Conservation (phyloP, 2,113 vertebrate genomes). For the Notiomystis cincta region DNA sequence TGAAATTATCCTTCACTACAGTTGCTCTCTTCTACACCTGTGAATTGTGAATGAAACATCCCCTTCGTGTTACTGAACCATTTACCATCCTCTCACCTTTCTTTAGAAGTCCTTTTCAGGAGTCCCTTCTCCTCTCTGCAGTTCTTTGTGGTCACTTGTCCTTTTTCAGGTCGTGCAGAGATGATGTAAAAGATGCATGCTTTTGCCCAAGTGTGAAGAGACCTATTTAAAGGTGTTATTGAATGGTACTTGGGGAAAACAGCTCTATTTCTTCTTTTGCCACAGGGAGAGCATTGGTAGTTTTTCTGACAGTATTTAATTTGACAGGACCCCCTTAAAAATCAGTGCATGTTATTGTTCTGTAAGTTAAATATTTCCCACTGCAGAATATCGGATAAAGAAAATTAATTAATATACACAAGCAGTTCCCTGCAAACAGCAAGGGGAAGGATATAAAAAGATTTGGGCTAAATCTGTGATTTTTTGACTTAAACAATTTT, state of each 20-base stretch:
- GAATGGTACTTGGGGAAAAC: neutral
- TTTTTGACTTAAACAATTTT: neutral
- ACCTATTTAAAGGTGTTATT: neutral
- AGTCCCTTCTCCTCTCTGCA: neutral
- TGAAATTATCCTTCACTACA: neutral
- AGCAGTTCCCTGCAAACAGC: neutral
- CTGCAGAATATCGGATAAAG: neutral
- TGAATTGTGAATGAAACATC: neutral
- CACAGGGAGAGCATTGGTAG: neutral
- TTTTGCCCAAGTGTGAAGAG: neutral
- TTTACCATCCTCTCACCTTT: neutral
- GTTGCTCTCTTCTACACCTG: neutral
- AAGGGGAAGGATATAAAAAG: neutral
- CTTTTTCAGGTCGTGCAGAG: neutral
- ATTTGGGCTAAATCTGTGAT: neutral
- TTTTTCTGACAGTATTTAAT: neutral
- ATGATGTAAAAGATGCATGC: neutral
- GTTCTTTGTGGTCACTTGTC: neutral
- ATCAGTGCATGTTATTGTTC: neutral
- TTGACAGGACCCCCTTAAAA: neutral
- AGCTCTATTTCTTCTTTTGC: neutral
- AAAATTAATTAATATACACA: neutral
- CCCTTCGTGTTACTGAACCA: neutral
- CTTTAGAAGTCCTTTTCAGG: neutral
- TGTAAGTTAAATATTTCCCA: neutral